Base-by-base conservation (phyloP, 2,888 invertebrate species). In the Cactoblastis cactorum region DNA sequence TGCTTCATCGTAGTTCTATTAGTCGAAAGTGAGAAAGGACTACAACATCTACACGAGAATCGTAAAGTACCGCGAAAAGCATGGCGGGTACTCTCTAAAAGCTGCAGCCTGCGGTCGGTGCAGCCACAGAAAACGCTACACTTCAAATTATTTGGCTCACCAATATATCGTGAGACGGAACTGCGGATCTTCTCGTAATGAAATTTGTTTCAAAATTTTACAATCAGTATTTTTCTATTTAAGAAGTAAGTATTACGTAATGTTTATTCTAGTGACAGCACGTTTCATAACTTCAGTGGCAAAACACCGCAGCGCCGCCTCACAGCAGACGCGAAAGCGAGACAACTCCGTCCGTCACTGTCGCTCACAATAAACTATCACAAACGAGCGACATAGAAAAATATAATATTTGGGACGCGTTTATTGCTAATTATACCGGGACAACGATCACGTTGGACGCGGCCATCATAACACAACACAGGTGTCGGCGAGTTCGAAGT, bases 81-180 rank as follows among this genome's bases (percentile, higher is more conserved):
- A 62, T 48, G 64, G 66, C 65, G 65, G 68, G n/a, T n/a, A n/a
- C n/a, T 57, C 58, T 68, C 68, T 65, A 78, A 71, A 64, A 81
- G 88, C 87, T 83, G 87, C 84, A 84, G 85, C 84, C 72, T 70
- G 69, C 70, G 70, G 70, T 67, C 61, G 60, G 73, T 73, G 76
- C 77, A 70, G 75, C 72, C 67, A 65, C 66, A 63, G 60, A 65
- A 61, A 71, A 67, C 60, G 75, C 75, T 77, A 77, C 74, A 76
- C 76, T 72, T 72, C n/a, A 63, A 66, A 68, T 77, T 77, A 78
- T 76, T 78, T 74, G 78, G 79, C 79, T 76, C 72, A 72, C 70
- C 58, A 64, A 67, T 65, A 61, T 64, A 71, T 1, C 6, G 15
- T 17, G 9, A 37, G 37, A 37, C 37, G 6, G 37, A 14, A 15